A percentile compares a stretch with the other conserved stretches of the same genome.
These are phyloP conservation scores for Drosophila anomalipes DNA, from an alignment of 2,888 invertebrate genomes.

Conservation along the genomic window DNA sequence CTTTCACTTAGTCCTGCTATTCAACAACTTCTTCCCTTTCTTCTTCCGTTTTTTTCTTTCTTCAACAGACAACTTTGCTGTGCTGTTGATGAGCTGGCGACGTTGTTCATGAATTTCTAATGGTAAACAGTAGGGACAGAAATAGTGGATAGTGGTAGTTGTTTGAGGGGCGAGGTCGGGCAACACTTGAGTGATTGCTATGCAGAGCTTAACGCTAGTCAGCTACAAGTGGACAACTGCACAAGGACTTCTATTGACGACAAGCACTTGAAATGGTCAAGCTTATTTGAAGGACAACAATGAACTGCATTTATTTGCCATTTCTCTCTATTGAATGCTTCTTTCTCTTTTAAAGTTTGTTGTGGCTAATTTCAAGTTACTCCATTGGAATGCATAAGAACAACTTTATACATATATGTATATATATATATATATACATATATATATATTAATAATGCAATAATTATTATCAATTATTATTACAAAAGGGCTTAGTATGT, in stretches of 20 bases:
- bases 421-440: no score
- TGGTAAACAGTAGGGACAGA: constrained; percentile 12
- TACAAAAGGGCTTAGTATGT: neutral
- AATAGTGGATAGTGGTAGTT: neutral
- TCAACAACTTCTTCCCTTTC: neutral
- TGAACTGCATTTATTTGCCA: neutral
- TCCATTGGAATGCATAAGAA: neutral
- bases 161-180: neutral
- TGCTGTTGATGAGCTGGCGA: constrained; percentile 48
- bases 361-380: neutral
- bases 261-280: constrained; percentile 1
- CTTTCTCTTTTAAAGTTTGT: neutral
- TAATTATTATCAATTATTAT: no score
- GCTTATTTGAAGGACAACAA: neutral
- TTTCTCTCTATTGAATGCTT: neutral
- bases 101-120: constrained; percentile 60
- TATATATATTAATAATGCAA: neutral
- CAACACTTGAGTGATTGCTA: constrained; percentile 16
- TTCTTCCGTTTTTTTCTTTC: neutral
- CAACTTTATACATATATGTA: neutral
- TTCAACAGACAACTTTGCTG: constrained; percentile 7
- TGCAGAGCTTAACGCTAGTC: constrained; percentile 5
- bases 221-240: constrained; percentile 35
- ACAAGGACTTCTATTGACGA: constrained; percentile 2
- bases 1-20: constrained; percentile 16